Evolutionary conservation across 1,140 invertebrate genomes (phyloP).

Genomic region (Drepana arcuata): DNA sequence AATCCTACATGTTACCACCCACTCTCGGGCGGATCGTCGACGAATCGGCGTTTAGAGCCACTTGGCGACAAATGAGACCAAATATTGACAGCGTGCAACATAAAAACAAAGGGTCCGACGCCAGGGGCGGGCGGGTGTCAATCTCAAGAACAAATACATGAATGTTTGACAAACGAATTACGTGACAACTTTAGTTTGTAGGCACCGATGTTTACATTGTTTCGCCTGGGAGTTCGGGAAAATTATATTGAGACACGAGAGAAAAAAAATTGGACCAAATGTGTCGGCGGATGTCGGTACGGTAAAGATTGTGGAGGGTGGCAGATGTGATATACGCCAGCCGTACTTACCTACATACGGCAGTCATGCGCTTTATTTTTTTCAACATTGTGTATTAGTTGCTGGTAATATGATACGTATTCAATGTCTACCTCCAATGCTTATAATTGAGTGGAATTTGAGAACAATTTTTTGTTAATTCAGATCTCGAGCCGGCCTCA

Average conservation of each 20-base stretch:
- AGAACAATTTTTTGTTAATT: too few species aligned
- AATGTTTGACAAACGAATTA: slow-evolving; percentile 63
- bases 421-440: too few species aligned
- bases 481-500: too few species aligned
- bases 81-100: slow-evolving; percentile 55
- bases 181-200: slow-evolving; percentile 46
- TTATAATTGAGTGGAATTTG: too few species aligned
- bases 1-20: slow-evolving; percentile 33
- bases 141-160: slow-evolving; percentile 54
- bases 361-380: too few species aligned
- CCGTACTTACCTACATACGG: neutral
- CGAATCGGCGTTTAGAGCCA: slow-evolving; percentile 42
- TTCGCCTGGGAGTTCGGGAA: slow-evolving; percentile 22
- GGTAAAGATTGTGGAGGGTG: slow-evolving; percentile 1
- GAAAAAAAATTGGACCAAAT: slow-evolving; percentile 17
- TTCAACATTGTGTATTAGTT: too few species aligned
- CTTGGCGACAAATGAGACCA: slow-evolving; percentile 58
- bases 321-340: slow-evolving; percentile 10
- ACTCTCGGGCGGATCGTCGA: slow-evolving; percentile 24
- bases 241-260: slow-evolving; percentile 27
- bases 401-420: slow-evolving; percentile 11
- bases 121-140: slow-evolving; percentile 45
- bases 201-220: slow-evolving; percentile 30
- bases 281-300: slow-evolving; percentile 19
- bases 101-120: slow-evolving; percentile 46